Base-by-base conservation (phyloP, 1,140 invertebrate species). In the Bilobella aurantiaca region DNA sequence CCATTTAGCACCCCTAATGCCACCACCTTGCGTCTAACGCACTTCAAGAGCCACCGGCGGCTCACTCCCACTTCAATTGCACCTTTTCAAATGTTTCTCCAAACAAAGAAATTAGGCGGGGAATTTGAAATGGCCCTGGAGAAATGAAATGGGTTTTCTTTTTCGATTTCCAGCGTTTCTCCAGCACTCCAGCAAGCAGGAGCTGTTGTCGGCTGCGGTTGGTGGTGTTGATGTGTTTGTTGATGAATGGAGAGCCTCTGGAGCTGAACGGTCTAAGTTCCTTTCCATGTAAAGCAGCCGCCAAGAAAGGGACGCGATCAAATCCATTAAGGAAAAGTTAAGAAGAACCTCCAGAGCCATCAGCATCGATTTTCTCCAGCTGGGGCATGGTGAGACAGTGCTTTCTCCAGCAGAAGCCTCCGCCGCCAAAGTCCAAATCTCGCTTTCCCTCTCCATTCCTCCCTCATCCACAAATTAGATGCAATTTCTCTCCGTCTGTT, bases 331-430 rank as follows among this genome's bases (percentile, higher is more conserved):
- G 28, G 46, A 63, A 25, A 63, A 56, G 8, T 27, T 34, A 5
- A 53, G 23, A 57, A 67, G 31, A 30, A 62, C 46, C 23, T 53
- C 49, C 49, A 16, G 8, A 42, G 60, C 60, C 65, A 67, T 66
- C 65, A 62, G 61, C 28, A 66, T 66, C 65, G 65, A 66, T 67
- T 63, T 63, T 63, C 58, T 5, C 58, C 8, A 29, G 16, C 58
- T 59, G 16, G 12, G 12, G 58, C n/a, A 53, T 8, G 12, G 8
- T 16, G 49, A 53, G 12, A 31, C 23, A 56, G 14, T 56, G 12
- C 23, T 25, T 56, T n/a, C n/a, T n/a, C 37, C n/a, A 42, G 37
- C 8, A 42, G n/a, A 42, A 8, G 14, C 49, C 5, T 14, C 49
- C 14, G 14, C 14, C 14, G 5, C 49, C 49, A 56, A 14, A 8